Evolutionary conservation across 1,140 invertebrate genomes (phyloP).

Genomic region (Augochlora pura): DNA sequence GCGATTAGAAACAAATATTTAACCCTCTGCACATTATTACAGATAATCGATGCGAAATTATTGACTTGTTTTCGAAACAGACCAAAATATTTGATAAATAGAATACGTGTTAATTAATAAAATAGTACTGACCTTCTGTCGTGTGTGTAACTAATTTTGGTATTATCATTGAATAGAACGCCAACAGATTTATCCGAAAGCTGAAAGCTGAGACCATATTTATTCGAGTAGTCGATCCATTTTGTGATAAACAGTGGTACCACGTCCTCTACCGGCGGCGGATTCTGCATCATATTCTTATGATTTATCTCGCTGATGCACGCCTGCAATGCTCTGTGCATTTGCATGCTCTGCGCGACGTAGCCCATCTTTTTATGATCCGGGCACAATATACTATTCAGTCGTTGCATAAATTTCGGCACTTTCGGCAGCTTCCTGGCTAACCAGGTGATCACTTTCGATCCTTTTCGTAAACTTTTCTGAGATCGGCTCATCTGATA

Average conservation of each 20-base stretch:
- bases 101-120: neutral
- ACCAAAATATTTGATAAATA: too few species aligned
- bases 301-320: conserved; percentile 65
- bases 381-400: conserved; percentile 76
- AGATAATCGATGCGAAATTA: neutral
- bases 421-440: conserved; percentile 69
- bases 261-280: conserved; percentile 80
- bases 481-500: conserved; percentile 31
- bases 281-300: conserved; percentile 56
- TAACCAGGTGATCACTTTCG: conserved; percentile 73
- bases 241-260: conserved; percentile 85
- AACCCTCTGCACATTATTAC: neutral
- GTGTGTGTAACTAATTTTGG: conserved; percentile 82
- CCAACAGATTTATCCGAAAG: conserved; percentile 86
- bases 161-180: conserved; percentile 86
- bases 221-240: conserved; percentile 90
- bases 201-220: conserved; percentile 88
- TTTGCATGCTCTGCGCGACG: conserved; percentile 61
- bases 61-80: too few species aligned
- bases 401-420: conserved; percentile 72
- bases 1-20: neutral
- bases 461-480: conserved; percentile 59
- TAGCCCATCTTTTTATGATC: conserved; percentile 69
- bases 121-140: conserved; percentile 82
- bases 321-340: conserved; percentile 69